Evolutionary conservation across 2,888 invertebrate species (phyloP), one percentile per base, ranked within the genome.

Genomic region (Agrilus mali): DNA sequence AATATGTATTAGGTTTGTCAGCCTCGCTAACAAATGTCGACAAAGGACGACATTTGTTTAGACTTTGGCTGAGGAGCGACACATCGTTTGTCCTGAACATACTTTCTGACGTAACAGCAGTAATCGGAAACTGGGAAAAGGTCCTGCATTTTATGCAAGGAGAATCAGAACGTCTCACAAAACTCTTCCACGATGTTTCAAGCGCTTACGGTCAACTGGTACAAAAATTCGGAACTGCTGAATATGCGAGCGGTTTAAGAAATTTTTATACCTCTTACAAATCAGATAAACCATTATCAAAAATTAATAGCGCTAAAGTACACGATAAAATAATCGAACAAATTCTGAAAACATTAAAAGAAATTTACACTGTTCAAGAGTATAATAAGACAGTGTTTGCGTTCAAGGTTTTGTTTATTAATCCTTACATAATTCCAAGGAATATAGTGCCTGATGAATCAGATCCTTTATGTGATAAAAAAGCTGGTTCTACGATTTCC

Each of bases 31-130:
- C 27, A 27, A 27, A 27, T 27, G 10, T 27, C 27, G 27, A 27
- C 8, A 27, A 52, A 5, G 56, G 56, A 8, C 41, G 55, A 14
- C 41, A 44, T 12, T 31, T 49, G 8, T 47, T 50, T 16, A 46
- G 56, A 40, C 39, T 65, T 36, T 64, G 61, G 62, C 47, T 64
- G 10, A 53, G 56, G 40, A 54, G 59, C 15, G 50, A 54, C 4
- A 53, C 52, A 12, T 50, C 60, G 4, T 64, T 56, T 39, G 47
- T 56, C 3, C 33, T 60, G 6, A 55, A 50, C 15, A 51, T 57
- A 12, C 46, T 63, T 7, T 57, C 59, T 2, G 58, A 64, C 41
- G 52, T 50, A 6, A 41, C 45, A 3, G 38, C 62, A 12, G 47
- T 47, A 12, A 45, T 57, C 2, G 64, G 63, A 6, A 52, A 44